These are phyloP conservation scores for Chascanopsetta lugubris DNA, from an alignment of 2,113 vertebrate genomes.

Conservation along the genomic window DNA sequence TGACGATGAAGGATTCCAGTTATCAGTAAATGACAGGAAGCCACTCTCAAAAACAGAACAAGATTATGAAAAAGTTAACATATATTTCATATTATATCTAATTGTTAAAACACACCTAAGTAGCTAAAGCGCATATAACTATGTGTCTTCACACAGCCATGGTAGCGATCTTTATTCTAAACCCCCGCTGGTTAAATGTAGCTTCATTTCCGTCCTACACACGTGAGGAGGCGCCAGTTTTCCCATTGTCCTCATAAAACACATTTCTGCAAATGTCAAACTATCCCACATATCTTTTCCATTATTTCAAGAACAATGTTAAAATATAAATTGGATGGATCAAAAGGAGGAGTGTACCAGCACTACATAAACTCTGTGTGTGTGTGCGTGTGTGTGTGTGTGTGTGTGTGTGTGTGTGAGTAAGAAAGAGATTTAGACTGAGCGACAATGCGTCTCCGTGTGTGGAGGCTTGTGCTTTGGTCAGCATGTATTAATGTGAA, in stretches of 20 bases:
- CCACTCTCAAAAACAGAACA: too few relatives aligned
- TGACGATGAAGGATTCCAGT: not conserved
- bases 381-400: constrained; percentile 8
- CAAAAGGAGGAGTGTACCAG: not conserved
- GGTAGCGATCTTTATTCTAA: too few relatives aligned
- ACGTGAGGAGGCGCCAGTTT: too few relatives aligned
- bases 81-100: too few relatives aligned
- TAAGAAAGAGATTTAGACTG: not conserved
- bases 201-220: not conserved
- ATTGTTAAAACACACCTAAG: too few relatives aligned
- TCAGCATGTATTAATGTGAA: constrained; percentile 38
- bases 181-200: too few relatives aligned
- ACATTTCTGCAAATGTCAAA: not conserved
- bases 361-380: not conserved
- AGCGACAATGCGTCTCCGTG: constrained; percentile 3
- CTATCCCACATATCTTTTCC: not conserved
- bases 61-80: too few relatives aligned
- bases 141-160: too few relatives aligned
- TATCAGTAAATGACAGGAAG: too few relatives aligned
- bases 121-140: too few relatives aligned
- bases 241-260: too few relatives aligned
- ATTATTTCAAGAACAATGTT: not conserved
- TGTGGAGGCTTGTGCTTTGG: constrained; percentile 30
- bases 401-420: not conserved
- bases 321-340: not conserved